Base-by-base conservation (phyloP, 2,888 invertebrate genomes). In the Brenthis ino region DNA sequence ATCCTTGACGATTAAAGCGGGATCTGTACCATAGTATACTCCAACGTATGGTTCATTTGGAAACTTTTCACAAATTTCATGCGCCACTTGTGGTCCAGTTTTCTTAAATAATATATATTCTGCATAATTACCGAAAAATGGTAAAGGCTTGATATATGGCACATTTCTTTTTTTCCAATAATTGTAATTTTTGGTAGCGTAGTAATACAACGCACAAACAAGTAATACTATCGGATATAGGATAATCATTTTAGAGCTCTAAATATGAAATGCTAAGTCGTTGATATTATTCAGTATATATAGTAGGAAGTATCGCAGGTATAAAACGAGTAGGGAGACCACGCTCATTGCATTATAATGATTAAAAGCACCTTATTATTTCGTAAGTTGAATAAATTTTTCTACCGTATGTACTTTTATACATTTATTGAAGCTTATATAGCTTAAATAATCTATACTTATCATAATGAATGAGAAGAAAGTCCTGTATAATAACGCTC, bases 131-230 rank as follows among this genome's bases (percentile, higher is more conserved):
- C 90, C 90, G 2, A 91, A 77, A 2, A 91, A 53, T 0, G 81
- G 79, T 1, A 73, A 53, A 0, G 89, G 86, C 64, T 80, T 74
- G 1, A 74, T 11, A 64, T 78, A 70, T 0, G 82, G 81, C 0
- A 89, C 82, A 6, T 84, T 82, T 61, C 77, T 83, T 14, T 80
- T 79, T 54, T 81, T 75, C 89, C 89, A 90, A 69, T 84, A 86
- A 33, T 77, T 69, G 54, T 70, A 71, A 53, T 73, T 72, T 50
- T 53, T 68, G 13, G 28, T 67, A 1, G 50, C 3, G 1, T 50
- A 50, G 57, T 68, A 70, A 6, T 65, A 67, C 14, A 69, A 5
- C 20, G 24, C 37, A 8, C 8, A 50, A 28, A 60, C 4, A n/a
- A 60, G 50, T 12, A n/a, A 50, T 0, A 60, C 28, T 6, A 37